Evolutionary conservation across 2,797 vertebrate species (phyloP), one percentile per base, ranked within the genome.

Genomic region (Sphenopsis melanotis): DNA sequence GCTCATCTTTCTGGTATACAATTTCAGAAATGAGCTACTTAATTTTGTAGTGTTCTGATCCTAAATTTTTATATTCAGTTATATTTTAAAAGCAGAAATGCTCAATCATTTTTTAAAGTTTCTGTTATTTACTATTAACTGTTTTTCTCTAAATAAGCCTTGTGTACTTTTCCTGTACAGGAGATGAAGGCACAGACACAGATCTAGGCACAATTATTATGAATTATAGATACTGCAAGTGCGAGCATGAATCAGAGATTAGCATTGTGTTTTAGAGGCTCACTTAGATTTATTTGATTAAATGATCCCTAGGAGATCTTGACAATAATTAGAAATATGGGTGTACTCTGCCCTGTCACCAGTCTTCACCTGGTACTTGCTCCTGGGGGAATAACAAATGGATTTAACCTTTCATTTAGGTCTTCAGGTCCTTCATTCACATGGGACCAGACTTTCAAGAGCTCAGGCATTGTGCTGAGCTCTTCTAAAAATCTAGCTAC

Each of bases 371-470:
- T 83, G 57, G 41, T 22, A 5, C 34, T 56, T 56, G 29, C 34
- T 94, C 84, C 46, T 24, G 5, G 10, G 46, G 26, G 55, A 87
- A 72, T 85, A 92, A 81, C 61, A 71, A 83, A 83, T 69, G 59
- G 65, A 69, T 86, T 85, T 91, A 85, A 89, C 79, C 84, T 89
- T 94, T 86, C 82, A 72, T 83, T 90, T 90, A 55, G 65, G 44
- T 81, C 84, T 81, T 89, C 56, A 49, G 42, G 44, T 63, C 59
- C 63, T 86, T 88, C 37, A 3, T 50, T 56, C 61, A 23, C 34
- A 12, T 0, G 4, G 42, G 36, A 71, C 11, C 50, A 88, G 65
- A 56, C 27, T 94, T 78, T 7, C 59, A 55, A 42, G 53, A 55
- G n/a, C 15, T 83, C 65, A 52, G 61, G 39, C 47, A 37, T 65